Evolutionary conservation across 2,888 invertebrate genomes (phyloP).

Genomic region (Lasius platythorax): DNA sequence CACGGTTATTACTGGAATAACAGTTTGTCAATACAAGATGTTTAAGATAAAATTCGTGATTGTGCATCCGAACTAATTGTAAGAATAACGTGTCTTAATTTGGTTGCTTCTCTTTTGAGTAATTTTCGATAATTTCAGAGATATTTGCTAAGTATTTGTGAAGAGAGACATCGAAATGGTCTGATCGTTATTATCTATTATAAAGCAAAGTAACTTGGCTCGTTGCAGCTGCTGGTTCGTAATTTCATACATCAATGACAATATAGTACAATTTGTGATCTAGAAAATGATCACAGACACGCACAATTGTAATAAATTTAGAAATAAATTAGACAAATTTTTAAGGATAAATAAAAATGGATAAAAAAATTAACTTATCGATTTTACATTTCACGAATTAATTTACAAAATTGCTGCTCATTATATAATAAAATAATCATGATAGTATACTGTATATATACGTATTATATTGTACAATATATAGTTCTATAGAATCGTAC

Average conservation of each 20-base stretch:
- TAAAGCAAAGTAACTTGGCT: constrained; percentile 70
- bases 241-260: constrained; percentile 63
- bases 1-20: background rate
- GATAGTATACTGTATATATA: background rate
- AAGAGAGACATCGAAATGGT: constrained; percentile 43
- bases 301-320: background rate
- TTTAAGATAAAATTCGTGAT: constrained; percentile 1
- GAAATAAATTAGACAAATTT: constrained; percentile 8
- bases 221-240: constrained; percentile 72
- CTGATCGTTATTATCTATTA: constrained; percentile 81
- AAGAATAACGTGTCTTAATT: background rate
- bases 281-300: constrained; percentile 61
- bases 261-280: constrained; percentile 70
- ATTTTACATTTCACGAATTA: background rate
- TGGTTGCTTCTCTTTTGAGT: background rate
- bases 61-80: background rate
- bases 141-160: constrained; percentile 13
- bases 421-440: constrained; percentile 2
- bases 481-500: constrained; percentile 1
- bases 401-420: background rate
- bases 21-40: background rate
- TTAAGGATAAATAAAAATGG: background rate
- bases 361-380: background rate
- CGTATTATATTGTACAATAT: background rate
- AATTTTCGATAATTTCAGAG: background rate